These are phyloP conservation scores for Perizoma flavofasciatum DNA, from an alignment of 2,888 invertebrate species.

Conservation along the genomic window DNA sequence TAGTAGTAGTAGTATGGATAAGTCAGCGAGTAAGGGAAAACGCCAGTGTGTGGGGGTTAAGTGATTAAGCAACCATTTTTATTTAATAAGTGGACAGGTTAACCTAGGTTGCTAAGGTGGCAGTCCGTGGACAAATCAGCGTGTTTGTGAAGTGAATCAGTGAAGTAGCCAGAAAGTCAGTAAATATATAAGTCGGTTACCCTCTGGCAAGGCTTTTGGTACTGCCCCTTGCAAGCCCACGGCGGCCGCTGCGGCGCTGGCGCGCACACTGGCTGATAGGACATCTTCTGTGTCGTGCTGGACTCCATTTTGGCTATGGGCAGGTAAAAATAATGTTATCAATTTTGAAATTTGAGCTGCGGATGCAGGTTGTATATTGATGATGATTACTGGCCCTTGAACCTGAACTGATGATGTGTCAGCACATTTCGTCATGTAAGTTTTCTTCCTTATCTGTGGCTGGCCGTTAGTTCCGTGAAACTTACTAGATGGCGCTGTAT, in stretches of 20 bases:
- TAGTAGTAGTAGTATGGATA: not conserved
- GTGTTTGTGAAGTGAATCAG: not conserved
- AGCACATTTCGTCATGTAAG: too few relatives aligned
- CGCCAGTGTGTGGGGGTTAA: not conserved
- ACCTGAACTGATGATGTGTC: too few relatives aligned
- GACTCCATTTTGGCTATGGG: conserved; percentile 78
- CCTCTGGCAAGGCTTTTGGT: conserved; percentile 73
- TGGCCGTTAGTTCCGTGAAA: too few relatives aligned
- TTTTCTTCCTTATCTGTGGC: too few relatives aligned
- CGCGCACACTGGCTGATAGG: conserved; percentile 79
- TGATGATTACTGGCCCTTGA: too few relatives aligned
- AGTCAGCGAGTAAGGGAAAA: not conserved
- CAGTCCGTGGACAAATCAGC: not conserved
- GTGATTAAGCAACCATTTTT: too few relatives aligned
- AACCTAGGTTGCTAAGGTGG: too few relatives aligned
- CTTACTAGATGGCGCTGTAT: too few relatives aligned
- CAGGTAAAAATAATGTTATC: not conserved
- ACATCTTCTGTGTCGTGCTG: conserved; percentile 82
- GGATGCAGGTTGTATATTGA: too few relatives aligned
- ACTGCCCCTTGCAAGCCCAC: conserved; percentile 76
- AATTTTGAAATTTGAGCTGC: too few relatives aligned
- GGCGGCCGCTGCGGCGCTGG: conserved; percentile 71
- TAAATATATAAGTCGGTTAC: conserved; percentile 39
- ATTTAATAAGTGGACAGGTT: too few relatives aligned
- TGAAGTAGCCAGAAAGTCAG: not conserved